A percentile compares a stretch with the other conserved stretches of the same genome.
Conservation (phyloP, 1,140 invertebrate genomes). For the Medauroidea extradentata region DNA sequence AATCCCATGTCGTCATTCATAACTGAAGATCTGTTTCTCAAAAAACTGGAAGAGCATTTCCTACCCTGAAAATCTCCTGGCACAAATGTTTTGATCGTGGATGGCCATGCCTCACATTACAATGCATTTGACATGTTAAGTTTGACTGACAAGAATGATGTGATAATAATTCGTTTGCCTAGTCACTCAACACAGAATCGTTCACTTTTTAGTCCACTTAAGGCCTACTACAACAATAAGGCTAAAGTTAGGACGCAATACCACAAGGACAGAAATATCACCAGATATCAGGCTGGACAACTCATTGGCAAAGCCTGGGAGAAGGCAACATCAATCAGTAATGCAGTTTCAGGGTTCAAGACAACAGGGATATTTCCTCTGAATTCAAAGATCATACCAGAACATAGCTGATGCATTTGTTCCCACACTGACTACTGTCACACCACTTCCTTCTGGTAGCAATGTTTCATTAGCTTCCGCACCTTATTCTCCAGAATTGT, state of each 20-base stretch:
- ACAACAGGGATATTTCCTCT: constrained; percentile 26
- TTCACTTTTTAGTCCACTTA: constrained; percentile 21
- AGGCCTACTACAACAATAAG: neutral
- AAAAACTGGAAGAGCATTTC: constrained; percentile 39
- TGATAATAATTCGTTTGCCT: constrained; percentile 38
- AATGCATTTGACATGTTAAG: constrained; percentile 27
- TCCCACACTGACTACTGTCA: neutral
- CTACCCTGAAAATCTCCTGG: constrained; percentile 33
- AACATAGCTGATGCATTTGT: constrained; percentile 3
- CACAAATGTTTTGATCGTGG: constrained; percentile 38
- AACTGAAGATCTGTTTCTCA: constrained; percentile 35
- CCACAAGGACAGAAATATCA: neutral
- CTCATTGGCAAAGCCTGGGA: constrained; percentile 23
- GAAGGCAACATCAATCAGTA: constrained; percentile 16
- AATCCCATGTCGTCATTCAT: constrained; percentile 39
- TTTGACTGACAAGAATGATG: constrained; percentile 34
- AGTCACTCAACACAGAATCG: constrained; percentile 40
- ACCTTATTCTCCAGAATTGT: too few relatives aligned
- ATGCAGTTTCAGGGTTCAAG: constrained; percentile 20
- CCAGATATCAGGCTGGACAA: constrained; percentile 6
- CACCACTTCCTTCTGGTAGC: neutral
- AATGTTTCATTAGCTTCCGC: too few relatives aligned
- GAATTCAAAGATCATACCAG: constrained; percentile 21
- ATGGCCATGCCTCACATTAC: constrained; percentile 40
- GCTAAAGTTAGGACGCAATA: neutral